Evolutionary conservation across 2,888 invertebrate species (phyloP), one percentile per base, ranked within the genome.

Genomic region (Drosophila dives): DNA sequence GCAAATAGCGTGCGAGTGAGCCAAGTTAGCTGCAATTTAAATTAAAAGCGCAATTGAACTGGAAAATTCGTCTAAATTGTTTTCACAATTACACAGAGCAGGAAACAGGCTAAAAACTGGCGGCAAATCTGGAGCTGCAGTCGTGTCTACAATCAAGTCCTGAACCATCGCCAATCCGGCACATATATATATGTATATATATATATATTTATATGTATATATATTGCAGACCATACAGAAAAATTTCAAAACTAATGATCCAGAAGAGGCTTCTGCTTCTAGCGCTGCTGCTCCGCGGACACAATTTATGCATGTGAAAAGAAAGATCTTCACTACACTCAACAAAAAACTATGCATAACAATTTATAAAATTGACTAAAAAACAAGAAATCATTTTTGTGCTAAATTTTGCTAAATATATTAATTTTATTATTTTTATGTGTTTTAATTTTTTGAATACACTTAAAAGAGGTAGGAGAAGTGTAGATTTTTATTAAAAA

Each of bases 11-110:
- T 56, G 38, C 36, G 38, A 64, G 45, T 42, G 36, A 72, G 55
- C 68, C 72, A 73, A 72, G 67, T 71, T 71, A 66, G 48, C 69
- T 77, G 78, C 76, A 83, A 83, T 83, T 89, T 81, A 87, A 91
- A 91, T 90, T 91, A 89, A 90, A 90, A 83, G 86, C 86, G 83
- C 85, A 88, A 90, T 89, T 91, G 89, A 90, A 90, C 81, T 90
- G 89, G 90, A 90, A 90, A 90, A 83, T 90, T 79, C 80, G 78
- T 70, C 81, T 70, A 86, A 86, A 86, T 86, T 83, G 85, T 88
- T 83, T 83, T 73, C 67, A 86, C 85, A 86, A 86, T 86, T 86
- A 86, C 88, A 81, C 80, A 72, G 73, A 70, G 62, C 82, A 77
- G 51, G 36, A 61, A 64, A 45, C 40, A 53, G 59, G 66, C 59